Evolutionary conservation across 2,888 invertebrate species (phyloP).

Genomic region (Troglohyphantes excavatus): DNA sequence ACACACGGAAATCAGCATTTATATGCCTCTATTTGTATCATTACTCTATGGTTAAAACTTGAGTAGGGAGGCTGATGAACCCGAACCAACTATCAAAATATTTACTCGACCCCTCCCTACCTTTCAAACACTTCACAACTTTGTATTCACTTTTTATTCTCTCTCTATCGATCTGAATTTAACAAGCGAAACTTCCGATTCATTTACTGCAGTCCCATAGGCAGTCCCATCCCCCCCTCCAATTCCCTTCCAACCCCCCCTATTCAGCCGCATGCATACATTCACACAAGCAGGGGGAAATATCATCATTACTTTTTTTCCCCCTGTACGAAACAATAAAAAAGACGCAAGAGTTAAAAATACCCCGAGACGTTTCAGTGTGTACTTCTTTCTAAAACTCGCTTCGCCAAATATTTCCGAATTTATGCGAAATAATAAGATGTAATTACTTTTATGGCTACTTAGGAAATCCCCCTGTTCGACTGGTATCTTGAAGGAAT

Average conservation of each 20-base stretch:
- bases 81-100: no score
- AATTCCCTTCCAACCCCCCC: no score
- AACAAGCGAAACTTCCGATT: constrained; percentile 68
- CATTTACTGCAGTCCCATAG: constrained; percentile 29
- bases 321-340: no score
- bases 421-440: constrained; percentile 59
- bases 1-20: no score
- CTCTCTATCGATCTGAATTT: constrained; percentile 65
- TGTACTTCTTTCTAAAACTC: not conserved
- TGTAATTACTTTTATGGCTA: constrained; percentile 66
- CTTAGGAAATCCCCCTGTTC: constrained; percentile 15
- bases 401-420: constrained; percentile 10
- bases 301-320: constrained; percentile 32
- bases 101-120: not conserved
- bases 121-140: not conserved
- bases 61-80: no score
- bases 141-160: constrained; percentile 4
- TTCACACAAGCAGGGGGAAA: constrained; percentile 15
- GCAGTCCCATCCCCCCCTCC: constrained; percentile 10
- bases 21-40: no score
- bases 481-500: constrained; percentile 8
- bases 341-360: no score
- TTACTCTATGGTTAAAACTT: no score
- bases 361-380: no score
- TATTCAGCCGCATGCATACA: not conserved